phyloP scores from a whole-genome alignment of 2,797 vertebrate species.

The Phataginus tetradactyla region DNA sequence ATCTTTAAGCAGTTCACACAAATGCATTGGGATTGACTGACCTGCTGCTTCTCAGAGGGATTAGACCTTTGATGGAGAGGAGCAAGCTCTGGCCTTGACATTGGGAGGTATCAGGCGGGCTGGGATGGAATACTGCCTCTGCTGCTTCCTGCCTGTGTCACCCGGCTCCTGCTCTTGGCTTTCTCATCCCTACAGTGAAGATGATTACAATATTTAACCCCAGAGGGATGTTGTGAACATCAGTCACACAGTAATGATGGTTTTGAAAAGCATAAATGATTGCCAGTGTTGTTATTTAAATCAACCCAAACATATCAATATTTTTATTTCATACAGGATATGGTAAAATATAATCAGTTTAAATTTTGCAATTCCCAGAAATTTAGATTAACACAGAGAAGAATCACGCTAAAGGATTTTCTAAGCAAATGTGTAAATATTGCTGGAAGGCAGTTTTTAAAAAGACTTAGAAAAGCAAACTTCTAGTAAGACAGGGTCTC shows the following conservation, averaged over 20 bases:
- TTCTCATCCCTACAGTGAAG: constrained; percentile 4
- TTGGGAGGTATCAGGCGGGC: background rate
- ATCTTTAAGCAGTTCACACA: constrained; percentile 32
- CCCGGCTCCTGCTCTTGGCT: constrained; percentile 41
- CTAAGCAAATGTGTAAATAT: constrained; percentile 35
- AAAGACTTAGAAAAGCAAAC: constrained; percentile 22
- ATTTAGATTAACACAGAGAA: constrained; percentile 24
- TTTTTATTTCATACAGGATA: constrained; percentile 40
- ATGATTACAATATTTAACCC: constrained; percentile 65
- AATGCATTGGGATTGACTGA: constrained; percentile 15
- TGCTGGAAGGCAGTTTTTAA: background rate
- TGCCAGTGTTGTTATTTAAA: constrained; percentile 10
- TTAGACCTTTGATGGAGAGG: constrained; percentile 31
- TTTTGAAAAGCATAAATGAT: constrained; percentile 47
- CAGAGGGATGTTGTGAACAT: constrained; percentile 34
- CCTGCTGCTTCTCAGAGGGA: constrained; percentile 31
- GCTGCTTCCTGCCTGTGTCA: constrained; percentile 53
- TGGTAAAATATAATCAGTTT: constrained; percentile 8
- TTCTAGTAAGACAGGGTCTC: constrained; percentile 44
- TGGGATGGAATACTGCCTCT: background rate
- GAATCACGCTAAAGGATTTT: constrained; percentile 3
- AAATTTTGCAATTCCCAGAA: background rate
- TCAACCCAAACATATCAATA: constrained; percentile 46
- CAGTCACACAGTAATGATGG: constrained; percentile 29
- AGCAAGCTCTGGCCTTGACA: constrained; percentile 22